Evolutionary conservation across 1,140 invertebrate genomes (phyloP).

Genomic region (Mizuhopecten yessoensis): DNA sequence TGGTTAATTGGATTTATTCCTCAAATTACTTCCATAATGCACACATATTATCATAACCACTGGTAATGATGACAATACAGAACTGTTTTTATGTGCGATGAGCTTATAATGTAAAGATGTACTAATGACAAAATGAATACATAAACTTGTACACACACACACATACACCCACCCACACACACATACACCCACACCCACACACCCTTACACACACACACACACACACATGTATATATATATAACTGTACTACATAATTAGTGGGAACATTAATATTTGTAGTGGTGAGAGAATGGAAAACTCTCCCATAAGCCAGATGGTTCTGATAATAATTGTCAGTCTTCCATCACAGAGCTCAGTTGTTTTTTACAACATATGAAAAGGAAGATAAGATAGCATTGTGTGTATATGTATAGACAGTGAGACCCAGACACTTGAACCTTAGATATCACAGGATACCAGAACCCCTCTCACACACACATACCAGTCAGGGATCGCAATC

Average conservation of each 20-base stretch:
- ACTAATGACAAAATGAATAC: neutral
- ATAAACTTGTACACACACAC: neutral
- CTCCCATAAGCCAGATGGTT: neutral
- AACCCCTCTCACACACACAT: neutral
- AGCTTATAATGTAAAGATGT: neutral
- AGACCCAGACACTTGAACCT: slow-evolving; percentile 10
- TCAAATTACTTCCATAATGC: neutral
- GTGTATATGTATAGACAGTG: slow-evolving; percentile 12
- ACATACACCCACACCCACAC: too few species aligned
- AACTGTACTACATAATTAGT: neutral
- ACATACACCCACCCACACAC: too few species aligned
- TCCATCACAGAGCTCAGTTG: neutral
- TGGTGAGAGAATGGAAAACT: neutral
- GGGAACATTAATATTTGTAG: neutral
- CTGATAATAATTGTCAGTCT: slow-evolving; percentile 22
- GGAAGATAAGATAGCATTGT: slow-evolving; percentile 15
- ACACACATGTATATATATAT: too few species aligned
- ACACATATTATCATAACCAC: neutral
- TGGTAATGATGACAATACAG: neutral
- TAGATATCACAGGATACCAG: neutral
- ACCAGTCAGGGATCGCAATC: neutral
- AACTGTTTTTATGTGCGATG: neutral
- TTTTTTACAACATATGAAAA: slow-evolving; percentile 14
- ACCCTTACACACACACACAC: too few species aligned
- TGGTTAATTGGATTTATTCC: neutral